Percentiles rank a stretch among this genome's conserved stretches.
These are phyloP conservation scores for Leptoteleia sp. DNA, from an alignment of 1,140 invertebrate genomes.

Conservation along the genomic window DNA sequence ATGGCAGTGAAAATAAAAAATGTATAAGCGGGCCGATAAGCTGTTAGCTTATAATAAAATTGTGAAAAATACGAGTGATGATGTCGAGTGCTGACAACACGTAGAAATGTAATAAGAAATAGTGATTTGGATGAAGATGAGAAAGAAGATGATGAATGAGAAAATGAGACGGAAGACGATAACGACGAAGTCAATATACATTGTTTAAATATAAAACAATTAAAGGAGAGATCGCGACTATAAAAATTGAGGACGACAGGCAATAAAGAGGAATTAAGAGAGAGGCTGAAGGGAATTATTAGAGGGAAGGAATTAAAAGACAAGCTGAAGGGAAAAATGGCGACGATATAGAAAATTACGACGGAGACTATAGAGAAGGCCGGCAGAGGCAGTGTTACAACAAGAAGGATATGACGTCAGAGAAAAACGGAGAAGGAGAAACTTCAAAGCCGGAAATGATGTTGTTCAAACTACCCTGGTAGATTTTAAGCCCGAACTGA, in stretches of 20 bases:
- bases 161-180: slow-evolving; percentile 4
- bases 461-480: no score
- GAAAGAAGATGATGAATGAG: not conserved
- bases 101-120: no score
- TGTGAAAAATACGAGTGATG: not conserved
- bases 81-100: not conserved
- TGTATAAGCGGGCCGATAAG: no score
- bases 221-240: not conserved
- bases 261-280: not conserved
- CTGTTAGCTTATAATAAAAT: no score
- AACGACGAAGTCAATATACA: slow-evolving; percentile 9
- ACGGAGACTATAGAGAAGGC: not conserved
- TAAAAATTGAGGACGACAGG: slow-evolving; percentile 3
- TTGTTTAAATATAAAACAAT: slow-evolving; percentile 16
- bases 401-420: not conserved
- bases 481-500: no score
- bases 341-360: not conserved
- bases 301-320: no score
- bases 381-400: not conserved
- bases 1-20: no score
- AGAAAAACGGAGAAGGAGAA: not conserved
- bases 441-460: not conserved
- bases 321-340: not conserved
- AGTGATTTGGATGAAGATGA: not conserved
- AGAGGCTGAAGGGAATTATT: no score